A percentile compares a stretch with the other conserved stretches of the same genome.
Evolutionary conservation across 2,797 vertebrate genomes (phyloP).

Genomic region (Tapera naevia): DNA sequence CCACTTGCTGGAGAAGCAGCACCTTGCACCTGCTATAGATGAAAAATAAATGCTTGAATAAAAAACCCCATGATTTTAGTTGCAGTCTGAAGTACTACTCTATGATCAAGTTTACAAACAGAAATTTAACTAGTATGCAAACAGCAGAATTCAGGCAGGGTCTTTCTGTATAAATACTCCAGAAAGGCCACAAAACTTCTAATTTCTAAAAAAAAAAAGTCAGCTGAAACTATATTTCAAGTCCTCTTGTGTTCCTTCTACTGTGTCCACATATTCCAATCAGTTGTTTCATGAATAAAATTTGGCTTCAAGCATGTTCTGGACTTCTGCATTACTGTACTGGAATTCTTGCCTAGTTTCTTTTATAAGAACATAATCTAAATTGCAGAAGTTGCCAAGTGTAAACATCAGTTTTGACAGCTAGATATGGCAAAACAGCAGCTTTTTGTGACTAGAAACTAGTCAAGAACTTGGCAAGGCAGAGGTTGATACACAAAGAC

Average conservation of each 20-base stretch:
- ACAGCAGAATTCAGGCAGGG: background rate
- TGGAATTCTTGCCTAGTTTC: background rate
- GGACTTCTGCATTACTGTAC: background rate
- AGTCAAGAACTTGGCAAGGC: background rate
- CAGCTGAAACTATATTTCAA: background rate
- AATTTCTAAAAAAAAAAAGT: background rate
- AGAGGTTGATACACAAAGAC: background rate
- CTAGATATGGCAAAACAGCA: background rate
- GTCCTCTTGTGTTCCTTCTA: background rate
- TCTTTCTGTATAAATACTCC: background rate
- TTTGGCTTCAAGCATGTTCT: background rate
- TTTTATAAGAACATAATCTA: background rate
- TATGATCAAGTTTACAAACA: background rate
- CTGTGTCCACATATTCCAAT: background rate
- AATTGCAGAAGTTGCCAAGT: background rate
- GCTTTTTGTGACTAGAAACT: background rate
- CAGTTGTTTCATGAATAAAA: background rate
- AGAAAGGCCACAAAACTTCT: background rate
- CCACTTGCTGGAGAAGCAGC: conserved; percentile 82
- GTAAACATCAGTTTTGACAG: background rate
- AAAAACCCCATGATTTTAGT: background rate
- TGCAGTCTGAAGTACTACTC: background rate
- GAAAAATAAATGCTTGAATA: background rate
- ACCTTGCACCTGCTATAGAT: conserved; percentile 71
- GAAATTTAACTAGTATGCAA: background rate